Percentiles rank a stretch among this genome's conserved stretches.
Conservation (phyloP, 2,797 vertebrate genomes). For the Enteromius argenteus region DNA sequence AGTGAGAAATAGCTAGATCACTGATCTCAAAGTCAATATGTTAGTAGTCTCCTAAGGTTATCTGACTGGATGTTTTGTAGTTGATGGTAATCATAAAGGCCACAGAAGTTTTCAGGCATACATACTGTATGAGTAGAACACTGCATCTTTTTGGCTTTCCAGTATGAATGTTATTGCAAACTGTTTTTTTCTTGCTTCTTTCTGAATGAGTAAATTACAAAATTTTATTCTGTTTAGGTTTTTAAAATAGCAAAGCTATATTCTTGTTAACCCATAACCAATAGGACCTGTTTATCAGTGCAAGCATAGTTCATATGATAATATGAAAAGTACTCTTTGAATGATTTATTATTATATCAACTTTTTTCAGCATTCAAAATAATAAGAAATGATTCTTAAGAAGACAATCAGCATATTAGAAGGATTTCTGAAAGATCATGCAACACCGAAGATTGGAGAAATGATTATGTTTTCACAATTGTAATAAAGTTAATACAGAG, state of each 20-base stretch:
- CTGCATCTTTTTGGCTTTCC: not conserved
- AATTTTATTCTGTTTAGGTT: not conserved
- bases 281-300: not conserved
- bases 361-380: not conserved
- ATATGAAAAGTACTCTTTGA: not conserved
- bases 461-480: not conserved
- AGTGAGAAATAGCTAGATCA: slow-evolving; percentile 34
- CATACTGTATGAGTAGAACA: not conserved
- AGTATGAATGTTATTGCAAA: not conserved
- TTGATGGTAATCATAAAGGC: slow-evolving; percentile 43
- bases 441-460: not conserved
- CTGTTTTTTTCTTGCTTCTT: not conserved
- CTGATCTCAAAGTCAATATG: slow-evolving; percentile 20
- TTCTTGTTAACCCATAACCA: not conserved
- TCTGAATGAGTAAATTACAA: not conserved
- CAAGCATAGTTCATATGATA: not conserved
- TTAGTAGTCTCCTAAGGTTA: slow-evolving; percentile 13
- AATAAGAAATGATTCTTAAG: not conserved
- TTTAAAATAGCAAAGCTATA: not conserved
- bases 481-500: not conserved
- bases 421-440: not conserved
- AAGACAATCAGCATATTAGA: not conserved
- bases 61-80: slow-evolving; percentile 12
- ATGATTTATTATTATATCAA: no score
- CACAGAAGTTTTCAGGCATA: not conserved